Evolutionary conservation across 2,113 vertebrate genomes (phyloP), one percentile per base, ranked within the genome.

Genomic region (Cynoglossus semilaevis): DNA sequence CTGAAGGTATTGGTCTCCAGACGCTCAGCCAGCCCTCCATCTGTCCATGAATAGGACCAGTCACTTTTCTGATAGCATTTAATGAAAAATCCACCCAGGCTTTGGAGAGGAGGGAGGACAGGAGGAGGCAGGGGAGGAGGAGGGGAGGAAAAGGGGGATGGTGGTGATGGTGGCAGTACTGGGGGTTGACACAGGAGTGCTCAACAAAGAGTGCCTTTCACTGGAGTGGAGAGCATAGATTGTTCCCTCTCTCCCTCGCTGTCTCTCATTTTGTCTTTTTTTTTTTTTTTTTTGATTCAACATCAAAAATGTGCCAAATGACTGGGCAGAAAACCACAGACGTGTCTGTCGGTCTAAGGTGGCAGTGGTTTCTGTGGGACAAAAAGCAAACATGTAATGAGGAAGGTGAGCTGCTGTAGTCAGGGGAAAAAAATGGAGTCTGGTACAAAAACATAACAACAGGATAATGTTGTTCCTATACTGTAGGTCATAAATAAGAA

Each of bases 191-290:
- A 70, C 60, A 62, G 71, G 68, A 82, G 76, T 18, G 77, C 60
- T 80, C 82, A 85, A 88, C 86, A 88, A 85, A 84, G 84, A 86
- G 55, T 35, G 70, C 54, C 79, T 85, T 86, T 88, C 84, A 85
- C 67, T 71, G 60, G 63, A 80, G 58, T 76, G 74, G 67, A 83
- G 82, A 82, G 71, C 63, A 58, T 81, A 76, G 78, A 83, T 79
- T 79, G 68, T 72, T 74, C 67, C 53, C 71, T 70, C 63, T 67
- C 68, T 15, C 66, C 44, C 67, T 40, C 58, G 8, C 0, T 68
- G 47, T 64, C 64, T 52, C 66, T 50, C 77, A 62, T 57, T 2
- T 64, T 72, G 64, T 60, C 78, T 84, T 72, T 80, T 83, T 82
- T 82, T 66, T 64, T 77, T 64, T 68, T 79, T 80, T 34, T 48